A percentile compares a stretch with the other conserved stretches of the same genome.
phyloP scores from a whole-genome alignment of 1,140 invertebrate genomes.

The Chrysomallon squamiferum region DNA sequence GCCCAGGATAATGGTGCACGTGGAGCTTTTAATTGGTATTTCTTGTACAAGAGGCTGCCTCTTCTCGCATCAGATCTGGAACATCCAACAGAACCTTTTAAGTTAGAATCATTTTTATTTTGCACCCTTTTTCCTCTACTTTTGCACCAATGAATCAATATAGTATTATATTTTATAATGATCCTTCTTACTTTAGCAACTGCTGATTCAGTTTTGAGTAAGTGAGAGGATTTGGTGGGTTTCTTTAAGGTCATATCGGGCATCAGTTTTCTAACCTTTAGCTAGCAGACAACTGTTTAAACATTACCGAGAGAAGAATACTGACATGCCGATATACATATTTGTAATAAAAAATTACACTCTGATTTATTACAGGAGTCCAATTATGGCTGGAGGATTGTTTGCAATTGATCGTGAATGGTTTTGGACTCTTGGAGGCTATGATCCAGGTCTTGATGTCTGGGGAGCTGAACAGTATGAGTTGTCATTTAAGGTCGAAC shows the following conservation, averaged over 20 bases:
- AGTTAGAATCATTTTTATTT: constrained; percentile 67
- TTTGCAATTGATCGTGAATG: constrained; percentile 72
- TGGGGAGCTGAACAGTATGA: constrained; percentile 78
- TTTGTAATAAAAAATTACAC: no score
- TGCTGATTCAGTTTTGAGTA: no score
- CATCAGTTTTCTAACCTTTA: no score
- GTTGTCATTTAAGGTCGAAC: constrained; percentile 69
- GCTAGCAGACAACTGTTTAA: no score
- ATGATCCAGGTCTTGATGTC: constrained; percentile 73
- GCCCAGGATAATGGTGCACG: constrained; percentile 93
- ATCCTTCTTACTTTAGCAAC: no score
- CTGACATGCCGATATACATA: no score
- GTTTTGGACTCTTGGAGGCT: constrained; percentile 75
- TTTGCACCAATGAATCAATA: no score
- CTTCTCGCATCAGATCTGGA: constrained; percentile 80
- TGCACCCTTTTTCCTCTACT: no score
- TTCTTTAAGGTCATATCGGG: no score
- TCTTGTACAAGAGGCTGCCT: constrained; percentile 94
- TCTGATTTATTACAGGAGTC: constrained; percentile 63
- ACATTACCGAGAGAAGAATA: no score
- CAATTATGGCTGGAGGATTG: constrained; percentile 76
- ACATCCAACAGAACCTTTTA: constrained; percentile 87
- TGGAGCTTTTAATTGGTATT: constrained; percentile 96
- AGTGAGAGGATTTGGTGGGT: no score
- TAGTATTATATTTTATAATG: no score